Conservation (phyloP, 2,797 vertebrate genomes). For the Acanthiza pusilla region DNA sequence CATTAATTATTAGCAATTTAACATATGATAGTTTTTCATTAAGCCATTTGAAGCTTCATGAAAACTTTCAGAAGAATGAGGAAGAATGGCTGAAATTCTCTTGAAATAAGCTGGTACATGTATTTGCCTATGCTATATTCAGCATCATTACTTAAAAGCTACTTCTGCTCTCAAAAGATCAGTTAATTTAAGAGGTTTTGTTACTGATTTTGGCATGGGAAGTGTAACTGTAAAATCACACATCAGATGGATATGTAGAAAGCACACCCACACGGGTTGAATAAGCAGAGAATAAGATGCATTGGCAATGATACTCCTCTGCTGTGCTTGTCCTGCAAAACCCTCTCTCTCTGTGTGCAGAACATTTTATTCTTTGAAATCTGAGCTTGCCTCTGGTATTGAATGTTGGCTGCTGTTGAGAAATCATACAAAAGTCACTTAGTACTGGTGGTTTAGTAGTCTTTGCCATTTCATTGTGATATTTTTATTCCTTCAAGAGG, state of each 20-base stretch:
- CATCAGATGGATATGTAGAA: constrained; percentile 50
- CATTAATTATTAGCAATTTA: background rate
- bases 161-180: background rate
- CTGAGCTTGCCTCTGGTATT: background rate
- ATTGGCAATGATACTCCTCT: constrained; percentile 19
- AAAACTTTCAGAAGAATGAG: background rate
- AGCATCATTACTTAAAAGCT: background rate
- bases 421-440: background rate
- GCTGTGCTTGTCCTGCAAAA: background rate
- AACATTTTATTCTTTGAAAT: constrained; percentile 26
- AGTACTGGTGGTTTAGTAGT: background rate
- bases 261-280: background rate
- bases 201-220: background rate
- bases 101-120: background rate
- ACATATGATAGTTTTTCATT: background rate
- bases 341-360: background rate
- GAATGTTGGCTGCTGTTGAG: background rate
- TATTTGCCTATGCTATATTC: background rate
- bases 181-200: constrained; percentile 28
- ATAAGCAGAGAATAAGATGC: background rate
- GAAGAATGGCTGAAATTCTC: background rate
- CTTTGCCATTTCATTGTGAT: background rate
- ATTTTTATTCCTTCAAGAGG: background rate
- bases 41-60: background rate
- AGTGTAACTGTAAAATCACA: constrained; percentile 31